These are phyloP conservation scores for Clupea harengus DNA, from an alignment of 2,113 vertebrate species.

Conservation along the genomic window DNA sequence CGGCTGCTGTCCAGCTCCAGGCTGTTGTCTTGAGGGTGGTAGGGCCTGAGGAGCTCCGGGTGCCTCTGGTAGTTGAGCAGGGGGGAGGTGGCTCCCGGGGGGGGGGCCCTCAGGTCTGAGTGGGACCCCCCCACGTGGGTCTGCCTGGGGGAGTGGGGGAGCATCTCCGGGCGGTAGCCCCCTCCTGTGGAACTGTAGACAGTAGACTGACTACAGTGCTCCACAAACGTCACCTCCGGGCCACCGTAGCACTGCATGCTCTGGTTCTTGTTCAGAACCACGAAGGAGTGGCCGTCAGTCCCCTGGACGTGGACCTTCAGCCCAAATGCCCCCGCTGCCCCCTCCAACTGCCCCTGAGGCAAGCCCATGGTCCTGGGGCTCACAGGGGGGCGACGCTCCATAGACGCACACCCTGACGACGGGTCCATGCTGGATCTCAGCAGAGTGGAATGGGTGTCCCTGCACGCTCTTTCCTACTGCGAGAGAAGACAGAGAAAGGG, in stretches of 20 bases:
- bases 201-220: conserved; percentile 31
- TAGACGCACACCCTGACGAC: too few relatives aligned
- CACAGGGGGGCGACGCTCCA: conserved; percentile 17
- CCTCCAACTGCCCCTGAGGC: conserved; percentile 50
- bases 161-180: neutral
- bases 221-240: conserved; percentile 59
- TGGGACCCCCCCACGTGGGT: neutral
- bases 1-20: conserved; percentile 52
- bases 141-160: neutral
- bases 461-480: neutral
- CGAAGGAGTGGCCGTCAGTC: conserved; percentile 87
- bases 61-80: conserved; percentile 82
- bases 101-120: neutral
- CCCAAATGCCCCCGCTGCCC: conserved; percentile 74
- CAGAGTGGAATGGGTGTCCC: neutral
- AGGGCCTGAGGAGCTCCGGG: conserved; percentile 84
- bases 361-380: conserved; percentile 50
- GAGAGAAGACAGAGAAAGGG: neutral
- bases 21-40: conserved; percentile 79
- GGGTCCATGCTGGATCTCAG: neutral
- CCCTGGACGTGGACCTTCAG: conserved; percentile 90
- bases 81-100: conserved; percentile 51
- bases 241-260: conserved; percentile 45
- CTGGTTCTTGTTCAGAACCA: conserved; percentile 83
- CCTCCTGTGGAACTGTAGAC: conserved; percentile 48